A percentile compares a stretch with the other conserved stretches of the same genome.
Evolutionary conservation across 2,113 vertebrate species (phyloP).

Genomic region (Athene cunicularia): DNA sequence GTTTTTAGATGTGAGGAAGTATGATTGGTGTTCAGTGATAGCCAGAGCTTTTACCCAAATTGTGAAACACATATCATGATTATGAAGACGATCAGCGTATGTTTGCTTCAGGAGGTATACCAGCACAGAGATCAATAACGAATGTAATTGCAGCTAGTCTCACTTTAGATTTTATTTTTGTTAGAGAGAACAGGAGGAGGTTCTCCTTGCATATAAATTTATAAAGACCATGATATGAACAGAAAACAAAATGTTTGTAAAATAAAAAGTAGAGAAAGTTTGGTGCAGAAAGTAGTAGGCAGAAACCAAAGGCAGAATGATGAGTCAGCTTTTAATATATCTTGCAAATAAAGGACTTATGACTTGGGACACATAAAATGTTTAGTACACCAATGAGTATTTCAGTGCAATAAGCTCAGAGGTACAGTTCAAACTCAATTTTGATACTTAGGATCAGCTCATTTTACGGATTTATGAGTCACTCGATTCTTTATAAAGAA

Average conservation of each 20-base stretch:
- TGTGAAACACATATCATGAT: neutral
- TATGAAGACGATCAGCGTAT: neutral
- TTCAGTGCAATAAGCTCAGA: neutral
- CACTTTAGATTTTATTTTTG: neutral
- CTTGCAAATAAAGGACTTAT: neutral
- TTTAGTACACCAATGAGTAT: neutral
- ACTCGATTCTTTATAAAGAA: neutral
- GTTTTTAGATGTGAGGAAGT: neutral
- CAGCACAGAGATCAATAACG: neutral
- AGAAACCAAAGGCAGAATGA: neutral
- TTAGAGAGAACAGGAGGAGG: neutral
- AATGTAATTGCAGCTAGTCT: neutral
- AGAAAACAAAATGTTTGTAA: neutral
- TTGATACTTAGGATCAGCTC: neutral
- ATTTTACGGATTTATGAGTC: neutral
- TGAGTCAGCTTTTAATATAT: neutral
- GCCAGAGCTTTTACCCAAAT: neutral
- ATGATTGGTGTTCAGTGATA: neutral
- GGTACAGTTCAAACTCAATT: neutral
- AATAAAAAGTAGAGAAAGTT: neutral
- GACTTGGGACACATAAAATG: neutral
- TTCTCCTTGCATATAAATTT: neutral
- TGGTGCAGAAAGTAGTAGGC: neutral
- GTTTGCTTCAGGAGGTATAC: neutral
- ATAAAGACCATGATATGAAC: neutral